Conservation (phyloP, 1,140 invertebrate genomes). For the Pseudomyrmex flavicornis region DNA sequence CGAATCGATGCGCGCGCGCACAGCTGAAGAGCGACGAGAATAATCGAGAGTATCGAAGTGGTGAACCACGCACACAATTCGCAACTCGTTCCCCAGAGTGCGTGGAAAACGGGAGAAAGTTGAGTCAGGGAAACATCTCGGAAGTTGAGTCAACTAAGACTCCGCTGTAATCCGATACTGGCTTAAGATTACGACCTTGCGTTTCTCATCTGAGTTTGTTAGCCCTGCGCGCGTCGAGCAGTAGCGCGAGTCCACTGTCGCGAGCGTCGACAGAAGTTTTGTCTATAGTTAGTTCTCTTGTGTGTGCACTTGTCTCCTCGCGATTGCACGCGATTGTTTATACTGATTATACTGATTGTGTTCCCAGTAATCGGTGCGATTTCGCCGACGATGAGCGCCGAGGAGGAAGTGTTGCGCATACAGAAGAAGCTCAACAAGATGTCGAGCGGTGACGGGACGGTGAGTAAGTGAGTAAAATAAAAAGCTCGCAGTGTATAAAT, state of each 20-base stretch:
- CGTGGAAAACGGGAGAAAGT: too few relatives aligned
- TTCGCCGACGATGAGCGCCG: slow-evolving; percentile 90
- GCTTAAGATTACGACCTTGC: too few relatives aligned
- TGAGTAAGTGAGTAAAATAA: slow-evolving; percentile 87
- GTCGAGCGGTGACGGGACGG: slow-evolving; percentile 93
- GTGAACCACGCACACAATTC: too few relatives aligned
- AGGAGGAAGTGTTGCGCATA: slow-evolving; percentile 97
- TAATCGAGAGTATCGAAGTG: too few relatives aligned
- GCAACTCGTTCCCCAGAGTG: too few relatives aligned
- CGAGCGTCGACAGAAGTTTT: slow-evolving; percentile 3
- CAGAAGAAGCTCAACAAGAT: slow-evolving; percentile 98
- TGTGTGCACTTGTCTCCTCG: background rate
- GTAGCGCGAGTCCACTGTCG: background rate
- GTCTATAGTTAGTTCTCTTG: background rate
- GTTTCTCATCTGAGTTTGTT: too few relatives aligned
- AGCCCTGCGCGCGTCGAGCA: too few relatives aligned
- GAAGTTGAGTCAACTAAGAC: too few relatives aligned
- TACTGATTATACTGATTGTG: background rate
- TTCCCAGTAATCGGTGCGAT: background rate
- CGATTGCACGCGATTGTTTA: slow-evolving; percentile 4
- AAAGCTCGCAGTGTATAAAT: slow-evolving; percentile 61
- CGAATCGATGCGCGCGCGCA: too few relatives aligned
- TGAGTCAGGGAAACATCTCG: too few relatives aligned
- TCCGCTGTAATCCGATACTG: too few relatives aligned
- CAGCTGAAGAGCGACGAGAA: too few relatives aligned